These are phyloP conservation scores for Phasia obesa DNA, from an alignment of 2,888 invertebrate species.

Conservation along the genomic window DNA sequence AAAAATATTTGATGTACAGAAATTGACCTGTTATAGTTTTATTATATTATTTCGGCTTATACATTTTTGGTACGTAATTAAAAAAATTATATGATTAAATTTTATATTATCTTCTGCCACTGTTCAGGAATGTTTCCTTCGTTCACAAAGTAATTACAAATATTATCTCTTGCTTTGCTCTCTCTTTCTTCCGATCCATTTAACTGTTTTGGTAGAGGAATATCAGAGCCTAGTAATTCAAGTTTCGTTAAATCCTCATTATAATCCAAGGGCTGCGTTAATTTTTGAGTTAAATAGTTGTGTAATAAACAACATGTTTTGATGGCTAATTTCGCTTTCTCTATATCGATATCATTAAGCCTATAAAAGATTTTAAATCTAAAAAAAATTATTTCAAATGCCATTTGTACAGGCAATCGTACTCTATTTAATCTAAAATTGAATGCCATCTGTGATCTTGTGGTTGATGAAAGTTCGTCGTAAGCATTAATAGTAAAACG, in stretches of 20 bases:
- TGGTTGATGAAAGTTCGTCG: neutral
- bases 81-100: neutral
- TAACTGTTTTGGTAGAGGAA: constrained; percentile 3
- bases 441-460: constrained; percentile 34
- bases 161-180: constrained; percentile 27
- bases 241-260: constrained; percentile 10
- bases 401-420: constrained; percentile 39
- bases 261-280: constrained; percentile 3
- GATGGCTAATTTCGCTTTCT: constrained; percentile 9
- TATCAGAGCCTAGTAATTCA: neutral
- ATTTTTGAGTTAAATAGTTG: constrained; percentile 40
- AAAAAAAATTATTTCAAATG: constrained; percentile 50
- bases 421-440: constrained; percentile 50
- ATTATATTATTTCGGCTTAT: neutral
- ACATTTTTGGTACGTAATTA: neutral
- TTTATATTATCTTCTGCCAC: constrained; percentile 26
- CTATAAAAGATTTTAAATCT: constrained; percentile 43
- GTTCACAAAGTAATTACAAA: constrained; percentile 43
- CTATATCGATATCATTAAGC: constrained; percentile 5
- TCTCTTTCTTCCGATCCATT: neutral
- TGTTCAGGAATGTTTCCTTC: constrained; percentile 27
- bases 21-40: no score
- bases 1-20: no score
- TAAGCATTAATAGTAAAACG: constrained; percentile 24
- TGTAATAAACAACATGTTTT: constrained; percentile 52